Evolutionary conservation across 2,113 vertebrate genomes (phyloP).

Genomic region (Anser brachyrhynchus): DNA sequence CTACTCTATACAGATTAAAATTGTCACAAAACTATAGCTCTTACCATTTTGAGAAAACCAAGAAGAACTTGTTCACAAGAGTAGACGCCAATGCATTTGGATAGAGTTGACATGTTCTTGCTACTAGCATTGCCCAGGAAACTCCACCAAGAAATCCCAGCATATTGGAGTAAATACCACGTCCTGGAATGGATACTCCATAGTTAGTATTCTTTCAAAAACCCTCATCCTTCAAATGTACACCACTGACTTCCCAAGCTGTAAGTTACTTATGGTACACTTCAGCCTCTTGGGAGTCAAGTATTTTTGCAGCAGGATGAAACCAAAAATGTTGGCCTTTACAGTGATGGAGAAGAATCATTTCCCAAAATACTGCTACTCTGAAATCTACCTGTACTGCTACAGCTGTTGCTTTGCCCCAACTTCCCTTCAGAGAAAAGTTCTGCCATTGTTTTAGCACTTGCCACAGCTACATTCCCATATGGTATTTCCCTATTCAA

Average conservation of each 20-base stretch:
- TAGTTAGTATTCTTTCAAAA: not conserved
- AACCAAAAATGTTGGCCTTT: not conserved
- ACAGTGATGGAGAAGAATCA: not conserved
- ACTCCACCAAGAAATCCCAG: slow-evolving; percentile 97
- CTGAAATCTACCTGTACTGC: not conserved
- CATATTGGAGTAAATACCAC: slow-evolving; percentile 98
- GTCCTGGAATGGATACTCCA: slow-evolving; percentile 73
- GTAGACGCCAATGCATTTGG: slow-evolving; percentile 94
- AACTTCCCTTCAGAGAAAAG: not conserved
- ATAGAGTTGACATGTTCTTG: slow-evolving; percentile 94
- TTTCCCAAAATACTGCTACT: not conserved
- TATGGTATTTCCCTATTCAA: not conserved
- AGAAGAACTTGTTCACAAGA: slow-evolving; percentile 96
- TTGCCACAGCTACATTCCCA: not conserved
- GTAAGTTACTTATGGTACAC: not conserved
- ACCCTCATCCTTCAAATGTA: not conserved
- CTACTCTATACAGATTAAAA: not conserved
- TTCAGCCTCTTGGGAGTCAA: not conserved
- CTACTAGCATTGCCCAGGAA: slow-evolving; percentile 98
- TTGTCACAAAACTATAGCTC: not conserved
- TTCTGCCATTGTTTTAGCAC: not conserved
- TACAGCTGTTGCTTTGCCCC: not conserved
- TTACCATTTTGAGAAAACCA: slow-evolving; percentile 97
- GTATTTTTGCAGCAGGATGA: not conserved
- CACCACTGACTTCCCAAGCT: not conserved